Evolutionary conservation across 2,888 invertebrate species (phyloP), one percentile per base, ranked within the genome.

Genomic region (Cataglyphis albicans): DNA sequence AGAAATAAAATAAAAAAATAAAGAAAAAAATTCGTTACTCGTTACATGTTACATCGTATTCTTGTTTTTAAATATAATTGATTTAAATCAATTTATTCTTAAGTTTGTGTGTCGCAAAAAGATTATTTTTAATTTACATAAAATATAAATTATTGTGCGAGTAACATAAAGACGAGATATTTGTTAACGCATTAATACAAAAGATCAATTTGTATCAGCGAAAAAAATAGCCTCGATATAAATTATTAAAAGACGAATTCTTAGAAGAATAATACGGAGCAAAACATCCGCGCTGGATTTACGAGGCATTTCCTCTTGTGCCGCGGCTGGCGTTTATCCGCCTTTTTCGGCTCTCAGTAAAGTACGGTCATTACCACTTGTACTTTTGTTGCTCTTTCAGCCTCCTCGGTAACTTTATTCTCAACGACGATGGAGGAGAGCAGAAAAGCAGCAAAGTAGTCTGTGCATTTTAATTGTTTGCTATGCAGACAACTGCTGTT

Each of bases 401-500:
- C 63, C 52, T 52, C 52, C n/a, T 52, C 52, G 74, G 86, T 85
- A 84, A 82, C 89, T 88, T 88, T 84, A 87, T 85, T 81, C 87
- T 83, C 86, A 67, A 52, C 52, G n/a, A 48, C 35, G 65, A 41
- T 59, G 38, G 41, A 41, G 35, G 75, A 48, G 52, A 68, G 68
- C 72, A 64, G 55, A 68, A 32, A 70, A 18, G 55, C 32, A 73
- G 29, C 68, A 29, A 44, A 55, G 15, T 10, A 78, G 61, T 44
- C 65, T 29, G 74, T 82, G 85, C 81, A 88, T 88, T 91, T 91
- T 91, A 91, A 91, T 91, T 90, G 90, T 89, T 88, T 85, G 84
- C 65, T 86, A 76, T 84, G 65, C 84, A 86, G 87, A 86, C 87
- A 72, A 63, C 74, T 76, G 75, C 82, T 67, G 78, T 82, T 82